Percentiles rank a stretch among this genome's conserved stretches.
These are phyloP conservation scores for Sceloporus undulatus DNA, from an alignment of 2,113 vertebrate species.

Conservation along the genomic window DNA sequence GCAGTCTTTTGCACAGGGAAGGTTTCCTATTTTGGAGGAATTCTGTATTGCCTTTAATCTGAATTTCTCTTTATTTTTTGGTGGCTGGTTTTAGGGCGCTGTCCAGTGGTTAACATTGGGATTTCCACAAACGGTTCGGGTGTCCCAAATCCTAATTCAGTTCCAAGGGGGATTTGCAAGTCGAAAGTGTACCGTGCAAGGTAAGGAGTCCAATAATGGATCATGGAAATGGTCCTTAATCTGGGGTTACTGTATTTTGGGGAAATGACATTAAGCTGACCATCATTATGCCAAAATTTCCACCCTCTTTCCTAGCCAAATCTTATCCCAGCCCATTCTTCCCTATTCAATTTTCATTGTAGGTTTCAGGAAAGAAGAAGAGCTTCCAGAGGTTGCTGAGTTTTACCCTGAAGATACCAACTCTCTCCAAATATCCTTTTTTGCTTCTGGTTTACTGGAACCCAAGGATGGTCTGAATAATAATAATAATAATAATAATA, in stretches of 20 bases:
- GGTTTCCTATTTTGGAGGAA: no score
- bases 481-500: no score
- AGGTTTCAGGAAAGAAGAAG: conserved; percentile 81
- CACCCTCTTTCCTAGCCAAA: accelerated
- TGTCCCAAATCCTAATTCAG: conserved; percentile 86
- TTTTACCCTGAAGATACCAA: conserved; percentile 93
- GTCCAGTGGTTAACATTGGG: conserved; percentile 91
- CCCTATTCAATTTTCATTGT: neutral
- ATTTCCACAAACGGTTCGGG: conserved; percentile 83
- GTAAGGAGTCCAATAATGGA: conserved; percentile 70
- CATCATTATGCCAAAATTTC: neutral
- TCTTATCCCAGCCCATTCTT: accelerated
- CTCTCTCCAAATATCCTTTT: conserved; percentile 94
- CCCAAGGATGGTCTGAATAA: neutral
- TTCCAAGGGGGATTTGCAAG: conserved; percentile 97
- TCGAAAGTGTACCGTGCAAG: conserved; percentile 85
- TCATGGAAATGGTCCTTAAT: no score
- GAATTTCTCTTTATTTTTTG: neutral
- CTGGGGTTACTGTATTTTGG: neutral
- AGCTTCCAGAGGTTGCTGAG: conserved; percentile 72
- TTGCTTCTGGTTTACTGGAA: neutral
- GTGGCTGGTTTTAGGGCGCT: conserved; percentile 78
- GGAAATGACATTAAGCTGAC: neutral
- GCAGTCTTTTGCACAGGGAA: no score
- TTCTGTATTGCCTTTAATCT: neutral